Evolutionary conservation across 2,888 invertebrate species (phyloP).

Genomic region (Tortricodes alternella): DNA sequence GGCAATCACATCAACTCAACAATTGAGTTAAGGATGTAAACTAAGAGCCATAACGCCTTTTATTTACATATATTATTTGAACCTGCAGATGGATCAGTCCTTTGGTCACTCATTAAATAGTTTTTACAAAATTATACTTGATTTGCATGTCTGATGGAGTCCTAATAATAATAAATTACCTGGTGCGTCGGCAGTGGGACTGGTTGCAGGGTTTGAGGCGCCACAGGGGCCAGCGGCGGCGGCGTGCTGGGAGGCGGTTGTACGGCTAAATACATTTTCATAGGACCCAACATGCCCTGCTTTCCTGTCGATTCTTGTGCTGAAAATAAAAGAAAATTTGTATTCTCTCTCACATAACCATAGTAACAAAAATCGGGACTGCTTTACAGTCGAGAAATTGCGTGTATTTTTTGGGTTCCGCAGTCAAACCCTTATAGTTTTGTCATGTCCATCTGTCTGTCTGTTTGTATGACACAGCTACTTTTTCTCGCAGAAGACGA

Average conservation of each 20-base stretch:
- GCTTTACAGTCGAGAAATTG: too few relatives aligned
- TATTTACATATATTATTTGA: neutral
- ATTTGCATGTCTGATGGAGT: neutral
- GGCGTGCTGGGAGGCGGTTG: conserved; percentile 85
- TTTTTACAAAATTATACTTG: conserved; percentile 13
- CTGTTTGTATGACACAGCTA: too few relatives aligned
- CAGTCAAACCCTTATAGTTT: too few relatives aligned
- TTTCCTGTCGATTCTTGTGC: conserved; percentile 94
- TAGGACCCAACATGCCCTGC: conserved; percentile 92
- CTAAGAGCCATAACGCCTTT: neutral
- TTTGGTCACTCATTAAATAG: conserved; percentile 16
- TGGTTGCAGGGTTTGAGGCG: conserved; percentile 65
- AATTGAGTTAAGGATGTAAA: conserved; percentile 6
- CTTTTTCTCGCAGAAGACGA: too few relatives aligned
- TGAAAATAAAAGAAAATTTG: conserved; percentile 52
- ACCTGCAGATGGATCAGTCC: neutral
- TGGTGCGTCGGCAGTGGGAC: conserved; percentile 67
- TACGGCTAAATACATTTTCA: conserved; percentile 93
- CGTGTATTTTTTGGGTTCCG: too few relatives aligned
- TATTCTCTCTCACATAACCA: neutral
- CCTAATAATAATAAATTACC: conserved; percentile 78
- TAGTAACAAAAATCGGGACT: too few relatives aligned
- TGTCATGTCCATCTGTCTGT: too few relatives aligned
- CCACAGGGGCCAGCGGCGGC: conserved; percentile 58
- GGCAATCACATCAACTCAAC: neutral